Conservation (phyloP, 2,113 vertebrate genomes). For the Platichthys stellatus region DNA sequence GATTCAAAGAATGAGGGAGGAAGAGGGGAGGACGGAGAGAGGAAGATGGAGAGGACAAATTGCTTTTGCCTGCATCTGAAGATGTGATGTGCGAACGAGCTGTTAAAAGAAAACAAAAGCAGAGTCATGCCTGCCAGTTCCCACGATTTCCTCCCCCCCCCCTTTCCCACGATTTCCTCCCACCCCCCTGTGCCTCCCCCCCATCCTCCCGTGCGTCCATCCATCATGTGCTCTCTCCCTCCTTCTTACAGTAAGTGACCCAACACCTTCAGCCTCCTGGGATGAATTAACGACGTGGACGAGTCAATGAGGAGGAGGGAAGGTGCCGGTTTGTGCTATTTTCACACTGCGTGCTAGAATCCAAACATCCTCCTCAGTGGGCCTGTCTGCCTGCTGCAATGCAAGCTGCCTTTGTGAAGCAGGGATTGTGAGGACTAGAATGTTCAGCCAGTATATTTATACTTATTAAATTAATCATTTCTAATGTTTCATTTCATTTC, state of each 20-base stretch:
- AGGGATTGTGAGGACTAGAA: background rate
- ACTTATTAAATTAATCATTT: background rate
- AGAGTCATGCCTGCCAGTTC: conserved; percentile 77
- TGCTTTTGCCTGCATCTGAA: conserved; percentile 77
- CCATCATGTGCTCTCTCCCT: conserved; percentile 61
- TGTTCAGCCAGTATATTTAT: background rate
- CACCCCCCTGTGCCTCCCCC: conserved; percentile 45
- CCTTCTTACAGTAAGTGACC: conserved; percentile 78
- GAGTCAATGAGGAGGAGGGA: conserved; percentile 21
- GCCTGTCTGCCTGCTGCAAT: conserved; percentile 4
- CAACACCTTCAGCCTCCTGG: conserved; percentile 75
- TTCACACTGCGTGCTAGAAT: conserved; percentile 16
- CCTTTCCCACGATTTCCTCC: conserved; percentile 77
- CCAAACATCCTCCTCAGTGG: background rate
- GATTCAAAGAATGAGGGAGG: conserved; percentile 76
- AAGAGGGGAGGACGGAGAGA: conserved; percentile 64
- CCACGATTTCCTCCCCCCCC: conserved; percentile 69
- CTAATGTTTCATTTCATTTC: no score
- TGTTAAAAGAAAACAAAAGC: conserved; percentile 83
- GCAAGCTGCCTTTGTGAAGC: conserved; percentile 1
- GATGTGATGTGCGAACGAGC: conserved; percentile 81
- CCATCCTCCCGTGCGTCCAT: conserved; percentile 60
- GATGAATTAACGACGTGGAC: conserved; percentile 61
- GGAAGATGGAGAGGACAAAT: conserved; percentile 77
- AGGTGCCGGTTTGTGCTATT: conserved; percentile 4